Evolutionary conservation across 92 coral and sea anemone species (phyloP).

Genomic region (Virgularia gustaviana): DNA sequence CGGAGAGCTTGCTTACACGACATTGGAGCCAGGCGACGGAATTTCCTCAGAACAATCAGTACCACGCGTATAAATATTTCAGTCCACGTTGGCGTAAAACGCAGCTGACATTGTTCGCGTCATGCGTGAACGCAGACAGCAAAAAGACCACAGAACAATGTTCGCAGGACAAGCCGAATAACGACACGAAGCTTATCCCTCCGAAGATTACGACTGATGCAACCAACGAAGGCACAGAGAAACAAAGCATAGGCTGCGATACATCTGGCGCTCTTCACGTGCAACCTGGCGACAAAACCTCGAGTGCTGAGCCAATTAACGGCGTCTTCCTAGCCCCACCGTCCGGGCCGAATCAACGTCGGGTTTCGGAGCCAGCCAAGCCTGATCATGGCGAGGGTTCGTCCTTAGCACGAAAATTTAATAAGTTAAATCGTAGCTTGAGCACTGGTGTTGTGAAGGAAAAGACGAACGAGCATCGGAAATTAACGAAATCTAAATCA

Average conservation of each 20-base stretch:
- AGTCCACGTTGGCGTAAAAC: not conserved
- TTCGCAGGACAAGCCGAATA: too few species aligned
- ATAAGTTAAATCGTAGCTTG: not conserved
- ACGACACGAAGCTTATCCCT: too few species aligned
- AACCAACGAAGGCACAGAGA: not conserved
- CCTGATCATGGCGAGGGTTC: not conserved
- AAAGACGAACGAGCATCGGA: slow-evolving; percentile 1
- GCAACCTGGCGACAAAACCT: not conserved
- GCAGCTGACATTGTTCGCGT: not conserved
- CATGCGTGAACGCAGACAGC: not conserved
- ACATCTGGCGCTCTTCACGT: not conserved
- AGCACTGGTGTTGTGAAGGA: slow-evolving; percentile 2
- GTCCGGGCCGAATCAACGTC: not conserved
- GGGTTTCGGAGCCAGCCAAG: slow-evolving; percentile 21
- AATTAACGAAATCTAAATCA: slow-evolving; percentile 7
- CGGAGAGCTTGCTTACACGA: not conserved
- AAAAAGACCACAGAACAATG: not conserved
- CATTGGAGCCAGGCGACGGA: slow-evolving; percentile 5
- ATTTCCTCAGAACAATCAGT: not conserved
- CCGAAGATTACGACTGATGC: not conserved
- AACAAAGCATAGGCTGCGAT: not conserved
- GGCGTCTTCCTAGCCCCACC: slow-evolving; percentile 1
- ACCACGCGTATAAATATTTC: not conserved
- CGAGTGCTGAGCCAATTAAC: not conserved
- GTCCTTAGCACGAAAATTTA: not conserved